phyloP scores from a whole-genome alignment of 2,113 vertebrate species.

The Engraulis encrasicolus region DNA sequence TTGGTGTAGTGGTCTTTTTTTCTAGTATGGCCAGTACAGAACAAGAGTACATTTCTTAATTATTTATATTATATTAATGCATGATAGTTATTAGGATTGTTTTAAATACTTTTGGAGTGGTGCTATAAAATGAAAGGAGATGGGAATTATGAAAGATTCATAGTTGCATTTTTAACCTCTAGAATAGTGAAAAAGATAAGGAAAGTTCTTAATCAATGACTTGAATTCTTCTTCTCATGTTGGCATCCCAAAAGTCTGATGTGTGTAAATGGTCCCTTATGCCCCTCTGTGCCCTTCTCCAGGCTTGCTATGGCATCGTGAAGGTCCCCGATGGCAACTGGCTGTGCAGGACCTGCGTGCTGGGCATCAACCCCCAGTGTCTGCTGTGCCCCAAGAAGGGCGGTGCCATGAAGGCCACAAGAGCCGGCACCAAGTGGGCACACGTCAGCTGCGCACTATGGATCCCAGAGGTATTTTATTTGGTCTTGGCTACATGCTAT shows the following conservation, averaged over 20 bases:
- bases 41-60: too few species aligned
- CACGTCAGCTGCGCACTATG: constrained; percentile 98
- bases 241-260: too few species aligned
- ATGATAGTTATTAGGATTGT: too few species aligned
- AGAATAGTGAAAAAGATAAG: neutral
- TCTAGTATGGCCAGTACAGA: too few species aligned
- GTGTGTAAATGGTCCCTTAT: neutral
- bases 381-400: constrained; percentile 94
- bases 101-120: too few species aligned
- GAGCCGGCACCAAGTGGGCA: constrained; percentile 93
- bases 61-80: too few species aligned
- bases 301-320: constrained; percentile 98
- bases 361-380: constrained; percentile 92
- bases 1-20: too few species aligned
- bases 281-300: constrained; percentile 1
- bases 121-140: too few species aligned
- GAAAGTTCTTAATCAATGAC: neutral
- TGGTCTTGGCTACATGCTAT: neutral
- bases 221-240: too few species aligned
- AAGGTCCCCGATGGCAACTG: constrained; percentile 98
- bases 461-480: constrained; percentile 92
- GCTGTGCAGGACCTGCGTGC: constrained; percentile 93
- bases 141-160: neutral
- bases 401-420: constrained; percentile 96
- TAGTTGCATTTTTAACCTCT: neutral